phyloP scores from a whole-genome alignment of 2,797 vertebrate species.

The Xiphophorus birchmanni region DNA sequence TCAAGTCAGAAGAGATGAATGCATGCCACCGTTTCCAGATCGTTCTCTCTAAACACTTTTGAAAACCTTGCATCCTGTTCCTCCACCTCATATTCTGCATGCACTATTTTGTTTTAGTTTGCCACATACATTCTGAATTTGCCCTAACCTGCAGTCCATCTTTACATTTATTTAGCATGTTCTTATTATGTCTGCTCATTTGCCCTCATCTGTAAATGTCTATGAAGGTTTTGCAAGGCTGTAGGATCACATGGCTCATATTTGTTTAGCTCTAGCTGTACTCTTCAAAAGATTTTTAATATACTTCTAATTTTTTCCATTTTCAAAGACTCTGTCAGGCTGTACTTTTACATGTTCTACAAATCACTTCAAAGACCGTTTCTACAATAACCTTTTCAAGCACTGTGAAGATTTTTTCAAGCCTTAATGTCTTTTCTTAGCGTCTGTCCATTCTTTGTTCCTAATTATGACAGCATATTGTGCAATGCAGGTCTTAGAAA shows the following conservation, averaged over 20 bases:
- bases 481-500: background rate
- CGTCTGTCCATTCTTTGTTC: background rate
- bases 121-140: background rate
- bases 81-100: background rate
- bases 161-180: background rate
- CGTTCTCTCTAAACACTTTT: background rate
- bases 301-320: background rate
- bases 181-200: background rate
- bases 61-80: background rate
- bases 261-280: background rate
- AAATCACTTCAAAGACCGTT: background rate
- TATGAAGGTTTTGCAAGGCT: background rate
- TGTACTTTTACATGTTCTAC: background rate
- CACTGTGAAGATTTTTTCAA: background rate
- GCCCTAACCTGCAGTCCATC: background rate
- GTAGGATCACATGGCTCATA: background rate
- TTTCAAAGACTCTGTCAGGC: background rate
- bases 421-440: background rate
- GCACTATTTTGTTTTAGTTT: background rate
- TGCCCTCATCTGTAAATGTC: background rate
- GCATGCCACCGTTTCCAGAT: background rate
- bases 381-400: background rate
- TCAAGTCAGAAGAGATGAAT: background rate
- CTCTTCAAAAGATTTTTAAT: background rate
- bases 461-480: background rate